These are phyloP conservation scores for Dioctria linearis DNA, from an alignment of 2,888 invertebrate species.

Conservation along the genomic window DNA sequence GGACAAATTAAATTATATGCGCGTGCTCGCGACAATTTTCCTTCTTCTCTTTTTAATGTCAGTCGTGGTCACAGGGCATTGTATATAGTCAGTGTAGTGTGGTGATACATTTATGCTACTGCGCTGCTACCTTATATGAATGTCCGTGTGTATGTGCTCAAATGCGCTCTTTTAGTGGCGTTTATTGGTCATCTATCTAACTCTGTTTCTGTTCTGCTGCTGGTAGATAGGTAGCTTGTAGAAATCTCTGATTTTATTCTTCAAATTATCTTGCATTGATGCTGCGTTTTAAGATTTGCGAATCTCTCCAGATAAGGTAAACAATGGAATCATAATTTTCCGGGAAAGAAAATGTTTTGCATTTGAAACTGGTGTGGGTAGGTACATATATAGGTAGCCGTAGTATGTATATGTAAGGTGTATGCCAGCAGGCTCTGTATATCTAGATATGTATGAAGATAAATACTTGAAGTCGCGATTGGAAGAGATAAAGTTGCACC, in stretches of 20 bases:
- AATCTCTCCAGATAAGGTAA: constrained; percentile 44
- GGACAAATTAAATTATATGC: constrained; percentile 50
- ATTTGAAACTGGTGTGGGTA: neutral
- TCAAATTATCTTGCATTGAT: constrained; percentile 48
- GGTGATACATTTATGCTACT: neutral
- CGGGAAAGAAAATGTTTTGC: constrained; percentile 25
- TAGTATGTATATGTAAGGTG: neutral
- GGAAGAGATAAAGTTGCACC: constrained; percentile 5
- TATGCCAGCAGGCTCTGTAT: constrained; percentile 9
- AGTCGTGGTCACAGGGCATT: neutral
- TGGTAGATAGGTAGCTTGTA: neutral
- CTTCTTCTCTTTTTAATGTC: neutral
- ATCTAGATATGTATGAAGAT: too few species aligned
- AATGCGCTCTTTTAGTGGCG: neutral
- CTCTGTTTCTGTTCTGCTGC: neutral
- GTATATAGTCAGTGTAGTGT: constrained; percentile 3
- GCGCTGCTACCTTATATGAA: neutral
- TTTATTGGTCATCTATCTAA: neutral
- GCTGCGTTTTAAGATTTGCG: constrained; percentile 42
- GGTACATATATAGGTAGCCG: too few species aligned
- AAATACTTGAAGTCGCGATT: neutral
- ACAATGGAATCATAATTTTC: constrained; percentile 47
- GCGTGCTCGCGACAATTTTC: constrained; percentile 46
- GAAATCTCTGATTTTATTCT: constrained; percentile 14
- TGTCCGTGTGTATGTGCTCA: constrained; percentile 2